These are phyloP conservation scores for Epizoanthus rinbou DNA, from an alignment of 92 coral and sea anemone species.

Conservation along the genomic window DNA sequence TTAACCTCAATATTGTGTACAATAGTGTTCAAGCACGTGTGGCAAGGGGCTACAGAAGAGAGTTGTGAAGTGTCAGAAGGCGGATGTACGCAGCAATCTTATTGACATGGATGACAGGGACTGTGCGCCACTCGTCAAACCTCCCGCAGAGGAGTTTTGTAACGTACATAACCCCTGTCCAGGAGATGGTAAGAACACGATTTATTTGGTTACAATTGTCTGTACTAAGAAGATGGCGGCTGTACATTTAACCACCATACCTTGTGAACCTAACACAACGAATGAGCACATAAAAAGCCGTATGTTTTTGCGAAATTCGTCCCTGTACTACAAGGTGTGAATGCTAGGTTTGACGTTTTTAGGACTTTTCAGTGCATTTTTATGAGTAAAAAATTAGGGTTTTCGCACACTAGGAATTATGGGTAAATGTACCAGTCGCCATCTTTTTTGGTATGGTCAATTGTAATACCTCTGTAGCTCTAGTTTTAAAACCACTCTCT, in stretches of 20 bases:
- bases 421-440: too few relatives aligned
- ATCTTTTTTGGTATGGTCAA: too few relatives aligned
- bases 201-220: neutral
- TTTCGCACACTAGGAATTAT: too few relatives aligned
- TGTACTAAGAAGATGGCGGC: too few relatives aligned
- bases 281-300: too few relatives aligned
- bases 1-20: neutral
- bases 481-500: too few relatives aligned
- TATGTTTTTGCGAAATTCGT: too few relatives aligned
- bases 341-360: too few relatives aligned
- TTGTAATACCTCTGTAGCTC: too few relatives aligned
- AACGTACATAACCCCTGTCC: conserved; percentile 99
- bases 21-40: conserved; percentile 89
- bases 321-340: too few relatives aligned
- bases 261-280: neutral
- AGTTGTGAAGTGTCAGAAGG: conserved; percentile 83
- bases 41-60: conserved; percentile 93
- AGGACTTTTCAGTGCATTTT: too few relatives aligned
- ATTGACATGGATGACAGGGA: conserved; percentile 72
- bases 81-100: conserved; percentile 68
- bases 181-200: conserved; percentile 80
- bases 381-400: too few relatives aligned
- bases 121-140: conserved; percentile 80
- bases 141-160: conserved; percentile 87
- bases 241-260: neutral